A percentile compares a stretch with the other conserved stretches of the same genome.
These are phyloP conservation scores for Oryzias javanicus DNA, from an alignment of 2,113 vertebrate genomes.

Conservation along the genomic window DNA sequence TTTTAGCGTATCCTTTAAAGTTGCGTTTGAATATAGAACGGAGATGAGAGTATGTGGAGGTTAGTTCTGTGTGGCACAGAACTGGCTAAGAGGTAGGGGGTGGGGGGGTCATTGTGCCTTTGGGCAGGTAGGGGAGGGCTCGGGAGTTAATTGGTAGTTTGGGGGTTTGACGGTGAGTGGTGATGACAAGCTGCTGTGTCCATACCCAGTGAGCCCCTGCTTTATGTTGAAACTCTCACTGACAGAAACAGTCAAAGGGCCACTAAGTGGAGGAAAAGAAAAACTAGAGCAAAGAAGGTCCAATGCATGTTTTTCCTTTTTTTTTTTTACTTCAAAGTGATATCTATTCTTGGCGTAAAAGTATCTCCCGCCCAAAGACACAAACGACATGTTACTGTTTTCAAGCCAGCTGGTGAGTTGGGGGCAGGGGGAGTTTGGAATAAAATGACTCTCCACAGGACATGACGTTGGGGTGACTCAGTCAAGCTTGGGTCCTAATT, in stretches of 20 bases:
- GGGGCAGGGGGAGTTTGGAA: background rate
- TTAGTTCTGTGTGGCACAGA: conserved; percentile 53
- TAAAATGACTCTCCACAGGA: conserved; percentile 26
- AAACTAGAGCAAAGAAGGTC: conserved; percentile 4
- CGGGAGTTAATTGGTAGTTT: conserved; percentile 79
- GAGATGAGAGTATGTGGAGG: conserved; percentile 34
- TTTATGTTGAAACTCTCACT: conserved; percentile 72
- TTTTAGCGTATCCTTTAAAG: conserved; percentile 62
- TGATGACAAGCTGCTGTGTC: conserved; percentile 71
- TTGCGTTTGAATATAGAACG: conserved; percentile 46
- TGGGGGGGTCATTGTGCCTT: conserved; percentile 62
- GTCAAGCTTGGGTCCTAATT: conserved; percentile 66
- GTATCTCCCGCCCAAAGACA: conserved; percentile 16
- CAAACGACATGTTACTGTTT: conserved; percentile 16
- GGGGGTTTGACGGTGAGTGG: conserved; percentile 69
- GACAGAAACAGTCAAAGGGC: conserved; percentile 25
- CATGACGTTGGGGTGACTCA: conserved; percentile 64
- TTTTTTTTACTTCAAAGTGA: background rate
- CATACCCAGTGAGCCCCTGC: conserved; percentile 65
- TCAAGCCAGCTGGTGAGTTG: conserved; percentile 8
- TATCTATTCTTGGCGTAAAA: conserved; percentile 12
- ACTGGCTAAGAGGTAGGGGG: conserved; percentile 25
- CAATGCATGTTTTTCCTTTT: conserved; percentile 2
- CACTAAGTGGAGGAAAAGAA: conserved; percentile 10
- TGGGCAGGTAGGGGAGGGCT: conserved; percentile 65